phyloP scores from a whole-genome alignment of 2,888 invertebrate genomes.

The Lithophane leautieri region DNA sequence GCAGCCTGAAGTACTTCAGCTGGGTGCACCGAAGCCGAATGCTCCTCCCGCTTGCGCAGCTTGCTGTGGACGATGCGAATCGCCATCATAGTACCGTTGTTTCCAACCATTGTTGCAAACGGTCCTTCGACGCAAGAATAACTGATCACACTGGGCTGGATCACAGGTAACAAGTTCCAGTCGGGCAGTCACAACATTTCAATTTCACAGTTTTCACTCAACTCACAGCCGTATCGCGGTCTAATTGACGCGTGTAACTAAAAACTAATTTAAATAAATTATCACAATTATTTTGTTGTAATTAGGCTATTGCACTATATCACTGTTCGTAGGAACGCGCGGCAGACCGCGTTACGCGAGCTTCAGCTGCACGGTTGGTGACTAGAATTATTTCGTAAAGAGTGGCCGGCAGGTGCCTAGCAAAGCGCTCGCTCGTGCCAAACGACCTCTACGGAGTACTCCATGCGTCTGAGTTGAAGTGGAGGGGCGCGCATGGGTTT shows the following conservation, averaged over 20 bases:
- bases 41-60: conserved; percentile 96
- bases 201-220: conserved; percentile 88
- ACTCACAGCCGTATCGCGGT: conserved; percentile 89
- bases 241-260: conserved; percentile 83
- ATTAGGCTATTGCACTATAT: conserved; percentile 89
- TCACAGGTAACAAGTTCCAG: conserved; percentile 89
- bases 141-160: conserved; percentile 87
- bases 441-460: conserved; percentile 91
- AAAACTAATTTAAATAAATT: conserved; percentile 89
- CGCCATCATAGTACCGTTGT: conserved; percentile 96
- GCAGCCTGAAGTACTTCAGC: conserved; percentile 92
- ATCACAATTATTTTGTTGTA: conserved; percentile 89
- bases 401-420: conserved; percentile 91
- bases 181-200: conserved; percentile 90
- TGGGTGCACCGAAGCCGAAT: conserved; percentile 93
- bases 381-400: conserved; percentile 89
- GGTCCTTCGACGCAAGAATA: conserved; percentile 86
- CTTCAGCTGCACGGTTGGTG: conserved; percentile 89
- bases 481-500: conserved; percentile 86
- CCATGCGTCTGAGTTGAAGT: conserved; percentile 91
- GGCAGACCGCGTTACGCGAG: conserved; percentile 88
- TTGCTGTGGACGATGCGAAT: conserved; percentile 97
- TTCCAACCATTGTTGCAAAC: conserved; percentile 94
- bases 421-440: conserved; percentile 91
- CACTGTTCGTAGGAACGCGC: conserved; percentile 90